Evolutionary conservation across 1,140 invertebrate species (phyloP), one percentile per base, ranked within the genome.

Genomic region (Bombus soroeensis): DNA sequence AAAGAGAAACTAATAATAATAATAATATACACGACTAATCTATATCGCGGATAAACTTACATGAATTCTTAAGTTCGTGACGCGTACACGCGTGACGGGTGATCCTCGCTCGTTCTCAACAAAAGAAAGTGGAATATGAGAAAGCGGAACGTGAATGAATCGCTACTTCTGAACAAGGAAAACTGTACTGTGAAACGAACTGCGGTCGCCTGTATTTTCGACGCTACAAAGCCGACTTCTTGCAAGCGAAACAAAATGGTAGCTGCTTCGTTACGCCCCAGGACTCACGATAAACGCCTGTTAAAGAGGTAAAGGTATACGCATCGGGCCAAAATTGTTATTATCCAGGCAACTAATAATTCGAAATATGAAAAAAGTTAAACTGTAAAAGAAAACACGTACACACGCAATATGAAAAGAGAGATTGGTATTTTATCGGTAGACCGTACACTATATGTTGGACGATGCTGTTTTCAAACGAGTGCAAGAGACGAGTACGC

Each of bases 211-310:
- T 88, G 75, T 79, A 74, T 79, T 70, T 79, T 47, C n/a, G 32
- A 72, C 12, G 73, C 78, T 81, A 41, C n/a, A 53, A 66, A 86
- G 53, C 73, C 62, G 78, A 79, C 57, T 41, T 73, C 81, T 84
- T 79, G 78, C 86, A 85, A 89, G 86, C 75, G 81, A 93, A 93
- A 95, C 92, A 93, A 92, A 94, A 94, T 93, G 92, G 91, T 93
- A 87, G 91, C 88, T 93, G 89, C 88, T 91, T 92, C 90, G 87
- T 90, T 90, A 89, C 83, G 89, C 90, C 89, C 91, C 57, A 76
- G 81, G 28, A 83, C 39, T 87, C 59, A 84, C 70, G n/a, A 80
- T 72, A 47, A 59, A 72, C 43, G 71, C 70, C 28, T 81, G 43
- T 66, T 37, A 57, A 39, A 81, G 25, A 47, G 3, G 64, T 9